Conservation (phyloP, 2,797 vertebrate genomes). For the Nannoperca obscura region DNA sequence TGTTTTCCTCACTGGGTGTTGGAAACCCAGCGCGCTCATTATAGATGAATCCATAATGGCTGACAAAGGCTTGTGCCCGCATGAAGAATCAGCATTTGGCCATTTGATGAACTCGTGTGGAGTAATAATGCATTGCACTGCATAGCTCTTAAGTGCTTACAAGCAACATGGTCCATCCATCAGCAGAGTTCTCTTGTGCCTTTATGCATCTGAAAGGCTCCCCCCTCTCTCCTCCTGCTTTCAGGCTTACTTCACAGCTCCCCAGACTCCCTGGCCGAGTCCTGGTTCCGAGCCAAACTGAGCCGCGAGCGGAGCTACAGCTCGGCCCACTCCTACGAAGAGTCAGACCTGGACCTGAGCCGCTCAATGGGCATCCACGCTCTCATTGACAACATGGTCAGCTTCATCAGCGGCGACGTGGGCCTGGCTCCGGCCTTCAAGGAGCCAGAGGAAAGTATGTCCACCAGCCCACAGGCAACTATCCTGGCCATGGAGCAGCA, state of each 20-base stretch:
- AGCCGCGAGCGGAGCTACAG: slow-evolving; percentile 89
- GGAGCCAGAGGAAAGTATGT: slow-evolving; percentile 96
- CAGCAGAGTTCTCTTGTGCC: not conserved
- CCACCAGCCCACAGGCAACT: slow-evolving; percentile 94
- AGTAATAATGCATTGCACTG: slow-evolving; percentile 39
- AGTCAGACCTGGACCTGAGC: slow-evolving; percentile 92
- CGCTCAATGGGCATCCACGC: slow-evolving; percentile 92
- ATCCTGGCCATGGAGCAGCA: slow-evolving; percentile 97
- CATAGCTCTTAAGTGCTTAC: slow-evolving; percentile 41
- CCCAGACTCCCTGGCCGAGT: slow-evolving; percentile 88
- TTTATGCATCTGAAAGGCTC: slow-evolving; percentile 61
- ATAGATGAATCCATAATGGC: slow-evolving; percentile 41
- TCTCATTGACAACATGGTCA: slow-evolving; percentile 94
- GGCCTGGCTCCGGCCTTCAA: slow-evolving; percentile 93
- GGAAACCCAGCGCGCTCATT: slow-evolving; percentile 39
- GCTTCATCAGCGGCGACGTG: slow-evolving; percentile 96
- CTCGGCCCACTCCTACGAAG: slow-evolving; percentile 89
- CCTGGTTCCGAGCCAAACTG: slow-evolving; percentile 92
- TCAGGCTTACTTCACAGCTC: slow-evolving; percentile 82
- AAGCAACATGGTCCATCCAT: slow-evolving; percentile 46
- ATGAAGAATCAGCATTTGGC: slow-evolving; percentile 64
- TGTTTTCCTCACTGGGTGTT: slow-evolving; percentile 17
- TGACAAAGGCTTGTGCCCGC: slow-evolving; percentile 66
- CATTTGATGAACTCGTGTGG: slow-evolving; percentile 26
- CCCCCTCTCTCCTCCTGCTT: slow-evolving; percentile 11